Evolutionary conservation across 2,888 invertebrate genomes (phyloP).

Genomic region (Altica lythri): DNA sequence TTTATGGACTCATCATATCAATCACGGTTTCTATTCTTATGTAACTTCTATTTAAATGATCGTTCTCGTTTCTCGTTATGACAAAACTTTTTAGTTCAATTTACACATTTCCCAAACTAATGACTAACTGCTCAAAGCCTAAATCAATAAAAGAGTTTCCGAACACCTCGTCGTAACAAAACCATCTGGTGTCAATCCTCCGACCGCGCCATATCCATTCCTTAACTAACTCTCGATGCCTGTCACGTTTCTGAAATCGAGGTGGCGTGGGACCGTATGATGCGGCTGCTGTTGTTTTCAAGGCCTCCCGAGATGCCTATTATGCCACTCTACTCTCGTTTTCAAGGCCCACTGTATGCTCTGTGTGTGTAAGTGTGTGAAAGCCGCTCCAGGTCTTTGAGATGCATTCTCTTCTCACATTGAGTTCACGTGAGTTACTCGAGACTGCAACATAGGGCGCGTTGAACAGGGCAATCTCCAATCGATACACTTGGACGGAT

Average conservation of each 20-base stretch:
- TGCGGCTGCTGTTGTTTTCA: slow-evolving; percentile 34
- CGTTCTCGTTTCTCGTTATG: too few relatives aligned
- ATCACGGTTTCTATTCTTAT: too few relatives aligned
- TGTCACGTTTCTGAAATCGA: slow-evolving; percentile 42
- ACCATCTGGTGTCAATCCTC: slow-evolving; percentile 24
- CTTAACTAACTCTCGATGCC: slow-evolving; percentile 45
- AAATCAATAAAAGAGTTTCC: slow-evolving; percentile 19
- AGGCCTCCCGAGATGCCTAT: slow-evolving; percentile 21
- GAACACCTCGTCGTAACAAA: slow-evolving; percentile 15
- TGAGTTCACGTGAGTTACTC: slow-evolving; percentile 25
- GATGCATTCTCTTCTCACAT: slow-evolving; percentile 23
- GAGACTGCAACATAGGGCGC: slow-evolving; percentile 35
- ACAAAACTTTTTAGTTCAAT: too few relatives aligned
- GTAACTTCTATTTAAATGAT: too few relatives aligned
- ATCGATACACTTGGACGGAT: slow-evolving; percentile 41
- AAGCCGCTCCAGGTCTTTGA: slow-evolving; percentile 11
- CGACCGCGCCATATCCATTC: slow-evolving; percentile 13
- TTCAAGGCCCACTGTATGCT: slow-evolving; percentile 29
- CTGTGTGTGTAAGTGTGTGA: slow-evolving; percentile 20
- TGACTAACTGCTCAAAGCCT: slow-evolving; percentile 9
- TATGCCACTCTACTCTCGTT: slow-evolving; percentile 34
- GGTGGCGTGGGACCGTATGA: slow-evolving; percentile 36
- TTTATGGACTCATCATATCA: too few relatives aligned
- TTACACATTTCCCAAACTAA: slow-evolving; percentile 5
- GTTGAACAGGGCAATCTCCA: slow-evolving; percentile 28